Evolutionary conservation across 2,888 invertebrate species (phyloP).

Genomic region (Nymphalis c-album): DNA sequence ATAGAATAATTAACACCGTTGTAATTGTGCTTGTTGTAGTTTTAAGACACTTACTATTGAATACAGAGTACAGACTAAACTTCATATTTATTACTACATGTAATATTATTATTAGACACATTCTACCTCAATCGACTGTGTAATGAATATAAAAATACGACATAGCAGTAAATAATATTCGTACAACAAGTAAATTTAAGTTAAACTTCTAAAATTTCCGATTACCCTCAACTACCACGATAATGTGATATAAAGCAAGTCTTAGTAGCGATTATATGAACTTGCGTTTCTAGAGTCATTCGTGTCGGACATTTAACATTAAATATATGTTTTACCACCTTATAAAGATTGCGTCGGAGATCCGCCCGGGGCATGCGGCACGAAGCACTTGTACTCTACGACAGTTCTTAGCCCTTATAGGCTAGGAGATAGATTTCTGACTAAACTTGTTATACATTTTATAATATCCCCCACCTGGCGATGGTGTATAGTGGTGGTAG

Average conservation of each 20-base stretch:
- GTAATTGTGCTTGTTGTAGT: too few species aligned
- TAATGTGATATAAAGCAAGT: conserved; percentile 21
- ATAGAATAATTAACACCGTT: too few species aligned
- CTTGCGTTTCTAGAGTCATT: conserved; percentile 56
- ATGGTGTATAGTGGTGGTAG: too few species aligned
- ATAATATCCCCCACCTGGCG: too few species aligned
- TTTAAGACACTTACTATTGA: too few species aligned
- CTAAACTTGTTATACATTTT: background rate
- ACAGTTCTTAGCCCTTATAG: conserved; percentile 56
- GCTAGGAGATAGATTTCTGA: conserved; percentile 42
- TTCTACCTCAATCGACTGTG: too few species aligned
- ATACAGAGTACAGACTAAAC: too few species aligned
- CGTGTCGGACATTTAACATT: conserved; percentile 75
- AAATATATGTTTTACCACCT: conserved; percentile 82
- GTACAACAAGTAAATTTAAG: background rate
- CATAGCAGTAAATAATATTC: too few species aligned
- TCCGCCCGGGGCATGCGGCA: conserved; percentile 69
- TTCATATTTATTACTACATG: too few species aligned
- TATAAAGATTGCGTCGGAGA: conserved; percentile 77
- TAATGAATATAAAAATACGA: too few species aligned
- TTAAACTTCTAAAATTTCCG: background rate
- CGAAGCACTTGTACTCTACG: conserved; percentile 69
- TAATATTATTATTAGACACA: too few species aligned
- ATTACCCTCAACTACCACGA: background rate
- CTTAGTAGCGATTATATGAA: conserved; percentile 42